Evolutionary conservation across 1,140 invertebrate species (phyloP), one percentile per base, ranked within the genome.

Genomic region (Tenebrio molitor): DNA sequence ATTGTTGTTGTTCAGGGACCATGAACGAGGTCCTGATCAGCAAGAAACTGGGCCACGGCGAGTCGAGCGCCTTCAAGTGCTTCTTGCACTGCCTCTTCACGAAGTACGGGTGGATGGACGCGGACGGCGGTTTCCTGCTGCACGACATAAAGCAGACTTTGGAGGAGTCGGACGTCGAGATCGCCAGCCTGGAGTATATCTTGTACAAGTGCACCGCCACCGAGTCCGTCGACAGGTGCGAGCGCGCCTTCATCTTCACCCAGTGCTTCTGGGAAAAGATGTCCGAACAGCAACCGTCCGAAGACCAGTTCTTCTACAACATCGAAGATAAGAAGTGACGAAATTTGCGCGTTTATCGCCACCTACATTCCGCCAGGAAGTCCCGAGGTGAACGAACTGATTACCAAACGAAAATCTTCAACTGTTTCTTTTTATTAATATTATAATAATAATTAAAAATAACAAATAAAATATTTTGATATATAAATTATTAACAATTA

Each of bases 51-150:
- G 64, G 65, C 21, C 71, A 67, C 1, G 72, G 46, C 3, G 72
- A 75, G 16, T 72, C 75, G 0, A 73, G 44, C 7, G 64, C 71
- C 7, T 78, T 80, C 46, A 78, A 78, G 44, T 80, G 79, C 68
- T 80, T 80, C 39, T 41, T 80, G 4, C 74, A 78, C 42, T 80
- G 79, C 62, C 72, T 80, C 8, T 76, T 80, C 29, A 77, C 69
- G 1, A 78, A 79, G 69, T 80, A 80, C 34, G 79, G 77, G 8
- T 80, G 79, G 79, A 80, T 80, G 79, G 79, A 80, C 46, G 73
- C 75, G 36, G 76, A 78, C 19, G 79, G 77, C 1, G 79, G 79
- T 2, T 79, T 79, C 71, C 64, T 77, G 29, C 41, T 79, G 29
- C 76, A 79, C 14, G 74, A 76, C 25, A 80, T 80, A 1, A 74